phyloP scores from a whole-genome alignment of 2,797 vertebrate species.

The Brachyalestes nurse region DNA sequence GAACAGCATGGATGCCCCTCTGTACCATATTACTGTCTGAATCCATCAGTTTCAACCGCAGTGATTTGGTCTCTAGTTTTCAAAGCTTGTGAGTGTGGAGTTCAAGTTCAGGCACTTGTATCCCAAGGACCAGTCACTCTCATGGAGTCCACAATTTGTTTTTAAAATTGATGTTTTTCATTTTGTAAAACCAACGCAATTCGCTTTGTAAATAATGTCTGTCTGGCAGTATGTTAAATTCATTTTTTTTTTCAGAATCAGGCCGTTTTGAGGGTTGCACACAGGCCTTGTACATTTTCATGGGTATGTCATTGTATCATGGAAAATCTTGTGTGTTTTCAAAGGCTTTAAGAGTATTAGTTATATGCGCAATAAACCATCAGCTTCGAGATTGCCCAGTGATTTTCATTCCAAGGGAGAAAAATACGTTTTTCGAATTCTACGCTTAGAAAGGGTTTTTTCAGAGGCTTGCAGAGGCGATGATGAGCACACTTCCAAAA shows the following conservation, averaged over 20 bases:
- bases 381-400: background rate
- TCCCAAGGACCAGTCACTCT: background rate
- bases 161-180: conserved; percentile 13
- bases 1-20: conserved; percentile 9
- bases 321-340: conserved; percentile 1
- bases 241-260: background rate
- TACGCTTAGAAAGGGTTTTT: too few relatives aligned
- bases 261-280: conserved; percentile 16
- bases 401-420: background rate
- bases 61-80: conserved; percentile 14
- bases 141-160: background rate
- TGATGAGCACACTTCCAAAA: too few relatives aligned
- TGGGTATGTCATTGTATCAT: conserved; percentile 13
- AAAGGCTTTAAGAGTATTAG: conserved; percentile 12
- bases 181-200: conserved; percentile 18
- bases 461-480: too few relatives aligned
- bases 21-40: background rate
- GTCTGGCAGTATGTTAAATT: background rate
- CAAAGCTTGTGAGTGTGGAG: background rate
- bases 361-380: conserved; percentile 48
- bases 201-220: conserved; percentile 41
- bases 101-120: conserved; percentile 5
- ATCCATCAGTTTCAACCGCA: conserved; percentile 25
- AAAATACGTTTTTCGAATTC: background rate
- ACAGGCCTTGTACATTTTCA: conserved; percentile 11